These are phyloP conservation scores for Apocheima hispidaria DNA, from an alignment of 2,888 invertebrate genomes.

Conservation along the genomic window DNA sequence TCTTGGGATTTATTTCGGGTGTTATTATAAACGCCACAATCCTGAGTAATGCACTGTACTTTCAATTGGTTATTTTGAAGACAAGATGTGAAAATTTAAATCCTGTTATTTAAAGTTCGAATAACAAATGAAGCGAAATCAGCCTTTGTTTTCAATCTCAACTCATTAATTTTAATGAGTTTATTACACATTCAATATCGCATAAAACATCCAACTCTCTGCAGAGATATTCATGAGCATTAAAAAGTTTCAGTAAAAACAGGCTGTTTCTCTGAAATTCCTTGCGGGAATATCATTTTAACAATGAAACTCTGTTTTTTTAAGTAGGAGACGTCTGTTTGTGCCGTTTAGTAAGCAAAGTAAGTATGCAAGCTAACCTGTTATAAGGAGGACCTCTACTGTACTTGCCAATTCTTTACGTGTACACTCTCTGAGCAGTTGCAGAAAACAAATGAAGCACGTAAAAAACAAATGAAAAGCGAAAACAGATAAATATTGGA, in stretches of 20 bases:
- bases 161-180: conserved; percentile 41
- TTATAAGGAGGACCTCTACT: too few relatives aligned
- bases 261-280: conserved; percentile 9
- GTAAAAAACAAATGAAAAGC: too few relatives aligned
- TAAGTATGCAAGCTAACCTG: too few relatives aligned
- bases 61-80: not conserved
- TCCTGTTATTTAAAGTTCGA: not conserved
- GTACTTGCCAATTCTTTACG: too few relatives aligned
- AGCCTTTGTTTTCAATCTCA: conserved; percentile 21
- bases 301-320: conserved; percentile 3
- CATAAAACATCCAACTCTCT: conserved; percentile 35
- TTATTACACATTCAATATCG: conserved; percentile 41
- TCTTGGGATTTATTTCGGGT: conserved; percentile 4
- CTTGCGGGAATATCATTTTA: conserved; percentile 2
- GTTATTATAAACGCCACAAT: not conserved
- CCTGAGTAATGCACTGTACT: too few relatives aligned
- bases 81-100: not conserved
- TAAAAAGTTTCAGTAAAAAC: conserved; percentile 23
- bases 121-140: not conserved
- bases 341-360: not conserved
- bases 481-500: too few relatives aligned
- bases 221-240: conserved; percentile 42
- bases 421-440: too few relatives aligned
- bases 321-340: not conserved
- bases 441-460: too few relatives aligned